Evolutionary conservation across 2,888 invertebrate species (phyloP), one percentile per base, ranked within the genome.

Genomic region (Epicampocera succincta): DNA sequence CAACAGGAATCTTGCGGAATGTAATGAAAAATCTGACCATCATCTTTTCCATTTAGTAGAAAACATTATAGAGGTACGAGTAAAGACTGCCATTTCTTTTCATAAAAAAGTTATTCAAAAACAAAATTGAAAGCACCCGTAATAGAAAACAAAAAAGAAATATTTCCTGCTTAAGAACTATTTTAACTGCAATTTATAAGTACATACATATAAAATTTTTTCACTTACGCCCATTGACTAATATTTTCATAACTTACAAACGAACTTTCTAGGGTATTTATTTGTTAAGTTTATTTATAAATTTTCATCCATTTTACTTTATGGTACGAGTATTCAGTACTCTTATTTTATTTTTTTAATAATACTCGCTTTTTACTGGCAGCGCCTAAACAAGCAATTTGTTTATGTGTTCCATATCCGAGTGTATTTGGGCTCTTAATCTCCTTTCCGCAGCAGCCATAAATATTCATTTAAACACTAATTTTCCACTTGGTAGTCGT

Each of bases 391-490:
- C 15, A 33, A 61, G 29, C 19, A 21, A 56, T 17, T 66, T 44
- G 11, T 80, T 13, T 50, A 25, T 40, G 19, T 61, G 9, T 9
- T 40, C 2, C 13, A 42, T 56, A 38, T 17, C 19, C 15, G 3
- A 74, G 9, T 48, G 5, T 52, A 40, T 54, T 54, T 63, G 50
- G 1, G 19, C 12, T 71, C 74, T 66, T 74, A 82, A 78, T 78
- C 78, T 74, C 78, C 66, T 74, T 74, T 71, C 78, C 66, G 60
- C 74, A 74, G 52, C 82, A 78, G 71, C 66, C 71, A 82, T 82
- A 82, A 82, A 82, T 82, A 71, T 78, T 78, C 60, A 78, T 82
- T 78, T 82, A 56, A 25, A 42, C 65, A 71, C 74, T 78, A 74
- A 78, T 74, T 74, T 78, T 78, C 78, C 73, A 81, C 77, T 81